Percentiles rank a stretch among this genome's conserved stretches.
Conservation (phyloP, 2,888 invertebrate species). For the Ectemnius lituratus region DNA sequence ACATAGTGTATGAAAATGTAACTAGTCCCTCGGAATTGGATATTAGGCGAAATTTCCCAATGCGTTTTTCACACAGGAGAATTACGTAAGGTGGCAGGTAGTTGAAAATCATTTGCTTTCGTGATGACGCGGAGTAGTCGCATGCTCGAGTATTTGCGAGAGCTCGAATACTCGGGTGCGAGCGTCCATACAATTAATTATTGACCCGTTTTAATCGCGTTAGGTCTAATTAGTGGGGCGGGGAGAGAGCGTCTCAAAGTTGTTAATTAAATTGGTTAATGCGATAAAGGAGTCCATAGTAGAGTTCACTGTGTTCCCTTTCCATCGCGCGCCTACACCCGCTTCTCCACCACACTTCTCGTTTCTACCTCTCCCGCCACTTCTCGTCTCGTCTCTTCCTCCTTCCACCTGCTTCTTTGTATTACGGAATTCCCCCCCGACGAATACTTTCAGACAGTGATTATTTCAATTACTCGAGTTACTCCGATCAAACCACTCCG, state of each 20-base stretch:
- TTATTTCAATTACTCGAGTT: constrained; percentile 50
- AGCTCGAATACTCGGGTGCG: constrained; percentile 36
- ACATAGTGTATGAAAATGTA: not conserved
- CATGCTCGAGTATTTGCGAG: not conserved
- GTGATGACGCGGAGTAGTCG: not conserved
- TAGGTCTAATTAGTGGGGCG: constrained; percentile 67
- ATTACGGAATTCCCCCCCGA: constrained; percentile 8
- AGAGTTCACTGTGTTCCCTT: constrained; percentile 50
- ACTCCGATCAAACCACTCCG: constrained; percentile 25
- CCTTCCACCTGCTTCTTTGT: constrained; percentile 17
- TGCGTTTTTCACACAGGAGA: not conserved
- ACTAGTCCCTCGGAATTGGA: not conserved
- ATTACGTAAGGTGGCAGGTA: not conserved
- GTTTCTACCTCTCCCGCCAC: constrained; percentile 26
- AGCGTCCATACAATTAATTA: constrained; percentile 66
- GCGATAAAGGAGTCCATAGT: constrained; percentile 65
- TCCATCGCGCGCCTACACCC: constrained; percentile 4
- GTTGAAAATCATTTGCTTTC: not conserved
- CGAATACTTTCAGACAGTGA: constrained; percentile 44
- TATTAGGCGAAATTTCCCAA: not conserved
- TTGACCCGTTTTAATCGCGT: constrained; percentile 70
- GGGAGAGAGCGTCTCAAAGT: constrained; percentile 63
- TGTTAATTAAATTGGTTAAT: constrained; percentile 73
- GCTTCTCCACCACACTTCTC: constrained; percentile 15
- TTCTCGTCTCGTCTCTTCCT: not conserved